Conservation (phyloP, 2,113 vertebrate species). For the Limnothrissa miodon region DNA sequence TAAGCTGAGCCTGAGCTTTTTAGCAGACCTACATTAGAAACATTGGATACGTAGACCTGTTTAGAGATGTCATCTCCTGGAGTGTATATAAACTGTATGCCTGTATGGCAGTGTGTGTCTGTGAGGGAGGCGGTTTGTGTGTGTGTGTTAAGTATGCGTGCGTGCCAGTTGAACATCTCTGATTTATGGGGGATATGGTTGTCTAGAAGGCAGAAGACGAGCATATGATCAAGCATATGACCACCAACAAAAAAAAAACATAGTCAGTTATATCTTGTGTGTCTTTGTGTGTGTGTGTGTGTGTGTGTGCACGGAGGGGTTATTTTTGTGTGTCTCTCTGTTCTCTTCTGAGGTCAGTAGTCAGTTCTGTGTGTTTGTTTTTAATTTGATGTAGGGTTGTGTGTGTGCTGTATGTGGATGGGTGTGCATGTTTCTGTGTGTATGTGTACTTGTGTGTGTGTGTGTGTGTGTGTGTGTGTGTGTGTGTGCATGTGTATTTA, state of each 20-base stretch:
- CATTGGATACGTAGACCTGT: background rate
- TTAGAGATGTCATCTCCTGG: conserved; percentile 11
- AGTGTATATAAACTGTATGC: background rate
- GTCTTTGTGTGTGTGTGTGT: background rate
- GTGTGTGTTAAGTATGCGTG: background rate
- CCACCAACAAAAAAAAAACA: background rate
- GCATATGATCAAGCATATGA: background rate
- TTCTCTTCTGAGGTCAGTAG: background rate
- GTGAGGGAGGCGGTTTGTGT: background rate
- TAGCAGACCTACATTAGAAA: background rate
- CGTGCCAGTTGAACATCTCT: background rate
- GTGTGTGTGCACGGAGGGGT: background rate
- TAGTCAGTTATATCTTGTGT: background rate
- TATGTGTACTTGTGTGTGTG: background rate
- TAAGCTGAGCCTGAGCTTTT: background rate
- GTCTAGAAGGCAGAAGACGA: background rate
- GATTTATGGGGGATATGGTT: background rate
- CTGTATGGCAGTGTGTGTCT: background rate
- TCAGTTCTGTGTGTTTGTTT: background rate
- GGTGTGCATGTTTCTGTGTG: background rate
- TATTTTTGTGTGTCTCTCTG: background rate
- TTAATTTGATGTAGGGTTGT: background rate
- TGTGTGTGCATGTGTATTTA: background rate
- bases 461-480: background rate
- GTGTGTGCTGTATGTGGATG: background rate